Base-by-base conservation (phyloP, 1,140 invertebrate species). In the Arctopsyche grandis region DNA sequence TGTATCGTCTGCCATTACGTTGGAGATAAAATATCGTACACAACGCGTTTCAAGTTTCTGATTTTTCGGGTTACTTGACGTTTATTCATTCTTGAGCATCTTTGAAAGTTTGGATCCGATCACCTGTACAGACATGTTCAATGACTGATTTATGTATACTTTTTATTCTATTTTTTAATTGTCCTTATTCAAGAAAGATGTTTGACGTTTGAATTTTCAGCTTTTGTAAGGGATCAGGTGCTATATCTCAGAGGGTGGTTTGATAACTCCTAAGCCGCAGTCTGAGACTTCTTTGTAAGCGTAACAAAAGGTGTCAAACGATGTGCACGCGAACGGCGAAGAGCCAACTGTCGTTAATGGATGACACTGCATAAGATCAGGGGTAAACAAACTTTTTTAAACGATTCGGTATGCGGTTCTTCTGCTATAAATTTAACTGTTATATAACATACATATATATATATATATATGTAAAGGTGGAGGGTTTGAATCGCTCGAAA, bases 301-400 rank as follows among this genome's bases (percentile, higher is more conserved):
- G 69, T 12, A 71, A 71, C 69, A 71, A 71, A 71, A 71, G 69
- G 69, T 71, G 29, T 71, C 16, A 46, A 46, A 71, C 21, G 38
- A 66, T 66, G 21, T 26, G 38, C 43, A 69, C 24, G 69, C 38
- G 38, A 48, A 46, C n/a, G 21, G 38, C 10, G 60, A 66, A 66
- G 60, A 52, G 12, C 16, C 48, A 16, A 52, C 9, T n/a, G 21
- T 60, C 10, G 38, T 38, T 71, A 71, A 71, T 71, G 38, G 69
- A 66, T 22, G 5, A 10, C 9, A 26, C 5, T 22, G n/a, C 63
- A 26, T 26, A 22, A 66, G 9, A 26, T 66, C 21, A 66, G 22
- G 19, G 69, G 21, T 71, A 46, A 71, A 29, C 69, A 71, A 71
- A 29, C 69, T 71, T 71, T 71, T 71, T 71, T 4, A n/a, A 44